Percentiles rank a stretch among this genome's conserved stretches.
Evolutionary conservation across 2,113 vertebrate genomes (phyloP).

Genomic region (Myxocyprinus asiaticus): DNA sequence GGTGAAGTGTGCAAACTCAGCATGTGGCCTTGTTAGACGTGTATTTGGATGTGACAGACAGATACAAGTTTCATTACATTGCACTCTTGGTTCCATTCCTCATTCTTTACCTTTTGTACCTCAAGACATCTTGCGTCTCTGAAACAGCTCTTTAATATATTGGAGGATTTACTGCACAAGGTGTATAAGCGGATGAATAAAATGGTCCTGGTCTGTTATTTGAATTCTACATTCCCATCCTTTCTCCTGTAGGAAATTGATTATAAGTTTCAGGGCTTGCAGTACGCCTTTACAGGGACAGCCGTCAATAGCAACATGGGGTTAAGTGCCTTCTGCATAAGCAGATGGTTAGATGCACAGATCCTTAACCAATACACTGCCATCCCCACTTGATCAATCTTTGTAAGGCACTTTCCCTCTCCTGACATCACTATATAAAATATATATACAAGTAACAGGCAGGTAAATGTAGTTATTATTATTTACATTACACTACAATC

Average conservation of each 20-base stretch:
- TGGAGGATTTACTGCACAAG: not conserved
- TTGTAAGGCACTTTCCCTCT: too few relatives aligned
- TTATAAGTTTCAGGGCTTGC: not conserved
- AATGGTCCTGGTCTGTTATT: not conserved
- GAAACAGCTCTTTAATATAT: not conserved
- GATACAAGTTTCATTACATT: not conserved
- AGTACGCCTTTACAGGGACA: not conserved
- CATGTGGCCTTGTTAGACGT: not conserved
- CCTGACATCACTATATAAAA: too few relatives aligned
- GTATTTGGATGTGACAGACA: not conserved
- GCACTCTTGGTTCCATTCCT: too few relatives aligned
- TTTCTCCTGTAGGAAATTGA: not conserved
- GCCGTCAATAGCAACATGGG: not conserved
- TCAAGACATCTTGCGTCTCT: not conserved
- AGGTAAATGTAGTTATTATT: too few relatives aligned
- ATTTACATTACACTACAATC: too few relatives aligned
- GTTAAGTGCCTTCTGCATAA: not conserved
- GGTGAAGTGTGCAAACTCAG: not conserved
- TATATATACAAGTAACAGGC: too few relatives aligned
- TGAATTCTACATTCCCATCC: not conserved
- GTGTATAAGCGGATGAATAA: not conserved
- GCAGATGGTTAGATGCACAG: too few relatives aligned
- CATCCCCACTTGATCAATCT: too few relatives aligned
- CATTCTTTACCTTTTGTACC: not conserved
- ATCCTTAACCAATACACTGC: too few relatives aligned